Evolutionary conservation across 1,140 invertebrate species (phyloP), one percentile per base, ranked within the genome.

Genomic region (Manduca sexta): DNA sequence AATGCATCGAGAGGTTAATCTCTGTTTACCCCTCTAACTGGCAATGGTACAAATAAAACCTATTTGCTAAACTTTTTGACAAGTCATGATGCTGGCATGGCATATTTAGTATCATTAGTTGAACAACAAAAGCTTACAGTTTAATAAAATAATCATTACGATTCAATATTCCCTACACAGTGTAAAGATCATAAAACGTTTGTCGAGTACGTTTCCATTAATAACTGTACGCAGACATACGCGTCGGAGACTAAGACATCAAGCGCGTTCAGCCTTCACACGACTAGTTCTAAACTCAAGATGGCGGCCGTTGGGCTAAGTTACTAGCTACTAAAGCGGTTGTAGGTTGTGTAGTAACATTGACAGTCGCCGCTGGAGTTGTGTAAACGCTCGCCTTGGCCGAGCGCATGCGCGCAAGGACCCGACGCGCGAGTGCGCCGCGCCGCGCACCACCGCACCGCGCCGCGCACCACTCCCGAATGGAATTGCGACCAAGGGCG

Each of bases 381-480:
- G 74, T 63, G 69, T 70, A 61, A 71, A 59, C 64, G 62, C 56
- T 74, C 58, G 76, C 74, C 73, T 76, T 78, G 74, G 73, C 74
- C 74, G 69, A 70, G 67, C 70, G 77, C 73, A 54, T 38, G 76
- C 74, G 73, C 77, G 73, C 77, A 78, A 75, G 72, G 74, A 77
- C 69, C 66, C 46, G 63, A 45, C 30, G 51, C 51, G 42, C n/a
- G 11, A 14, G 4, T 14, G 34, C 34, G 14, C 38, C 16, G 15
- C 16, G 16, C 14, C 3, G 35, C n/a, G n/a, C 33, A 35, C 14
- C 35, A 10, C 6, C 12, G 18, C 18, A 12, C 17, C 7, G 10
- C 7, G 39, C 13, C 11, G 39, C 41, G 21, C 12, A 8, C 18
- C 12, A 5, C 18, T 26, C n/a, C n/a, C 12, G 12, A 21, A 26